These are phyloP conservation scores for Rhopalosiphum padi DNA, from an alignment of 1,140 invertebrate genomes.

Conservation along the genomic window DNA sequence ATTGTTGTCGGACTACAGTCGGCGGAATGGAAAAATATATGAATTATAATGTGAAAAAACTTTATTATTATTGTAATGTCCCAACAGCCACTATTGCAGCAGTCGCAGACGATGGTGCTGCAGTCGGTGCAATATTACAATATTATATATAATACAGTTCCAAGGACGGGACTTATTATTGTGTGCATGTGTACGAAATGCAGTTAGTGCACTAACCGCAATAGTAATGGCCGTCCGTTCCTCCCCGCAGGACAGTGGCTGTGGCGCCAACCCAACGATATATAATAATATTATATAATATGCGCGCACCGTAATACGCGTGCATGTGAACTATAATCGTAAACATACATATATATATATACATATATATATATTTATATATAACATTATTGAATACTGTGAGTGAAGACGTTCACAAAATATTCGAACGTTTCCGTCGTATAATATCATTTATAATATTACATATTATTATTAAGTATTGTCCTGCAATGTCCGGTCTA, in stretches of 20 bases:
- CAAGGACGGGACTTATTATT: slow-evolving; percentile 18
- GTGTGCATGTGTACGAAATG: background rate
- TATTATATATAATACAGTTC: background rate
- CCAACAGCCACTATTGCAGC: background rate
- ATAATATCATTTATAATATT: background rate
- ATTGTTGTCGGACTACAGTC: background rate
- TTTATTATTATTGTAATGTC: background rate
- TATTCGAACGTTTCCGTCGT: background rate
- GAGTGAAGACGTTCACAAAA: slow-evolving; percentile 5
- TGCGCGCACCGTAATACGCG: background rate
- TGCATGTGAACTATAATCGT: background rate
- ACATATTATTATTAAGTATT: background rate
- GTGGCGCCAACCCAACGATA: slow-evolving; percentile 41
- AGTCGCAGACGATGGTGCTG: background rate
- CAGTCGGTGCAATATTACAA: slow-evolving; percentile 25
- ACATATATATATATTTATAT: background rate
- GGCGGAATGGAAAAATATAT: background rate
- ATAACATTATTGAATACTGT: slow-evolving; percentile 1
- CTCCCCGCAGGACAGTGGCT: background rate
- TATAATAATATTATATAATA: background rate
- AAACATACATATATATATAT: background rate
- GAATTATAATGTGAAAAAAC: background rate
- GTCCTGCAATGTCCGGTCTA: background rate
- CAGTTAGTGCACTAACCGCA: slow-evolving; percentile 42
- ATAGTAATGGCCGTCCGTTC: background rate